Base-by-base conservation (phyloP, 2,888 invertebrate species). In the Zhengitettix transpicula region DNA sequence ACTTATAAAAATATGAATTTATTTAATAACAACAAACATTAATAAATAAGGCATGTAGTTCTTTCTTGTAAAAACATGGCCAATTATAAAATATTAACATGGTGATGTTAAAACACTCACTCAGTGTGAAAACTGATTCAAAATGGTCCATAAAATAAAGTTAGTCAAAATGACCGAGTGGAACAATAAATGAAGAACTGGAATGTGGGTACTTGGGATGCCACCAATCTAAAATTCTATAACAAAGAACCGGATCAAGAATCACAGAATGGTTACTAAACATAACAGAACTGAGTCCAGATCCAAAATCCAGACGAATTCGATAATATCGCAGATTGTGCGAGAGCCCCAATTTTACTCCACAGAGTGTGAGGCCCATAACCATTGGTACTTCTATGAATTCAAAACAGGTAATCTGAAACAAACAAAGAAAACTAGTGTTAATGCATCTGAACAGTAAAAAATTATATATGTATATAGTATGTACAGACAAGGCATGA, bases 171-270 rank as follows among this genome's bases (percentile, higher is more conserved):
- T 28, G 28, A 7, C 28, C 7, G 28, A 28, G 28, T 28, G 28
- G 28, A 28, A 28, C 28, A 28, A 28, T 28, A 28, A 28, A 28
- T 28, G 28, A 28, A 28, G 28, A 28, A 28, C 28, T 28, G 28
- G 28, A 28, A 28, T 28, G 28, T 10, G 78, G 78, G 69, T 78
- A 79, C 56, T 69, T 69, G 10, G 79, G 81, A 71, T 84, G 80
- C 85, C 85, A 85, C 85, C 85, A 85, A 65, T 84, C 81, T 55
- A 81, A 66, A 3, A 83, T 76, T 65, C 75, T 74, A 16, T 76
- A 74, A 66, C 75, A 76, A 54, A 74, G 69, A 44, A 81, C 79
- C 28, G 75, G 74, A 61, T 78, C 76, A 59, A 81, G 71, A 51
- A 76, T 70, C 11, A 80, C 71, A 60, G 69, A 68, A 16, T 69